phyloP scores from a whole-genome alignment of 2,113 vertebrate species.

The Holacanthus passer region DNA sequence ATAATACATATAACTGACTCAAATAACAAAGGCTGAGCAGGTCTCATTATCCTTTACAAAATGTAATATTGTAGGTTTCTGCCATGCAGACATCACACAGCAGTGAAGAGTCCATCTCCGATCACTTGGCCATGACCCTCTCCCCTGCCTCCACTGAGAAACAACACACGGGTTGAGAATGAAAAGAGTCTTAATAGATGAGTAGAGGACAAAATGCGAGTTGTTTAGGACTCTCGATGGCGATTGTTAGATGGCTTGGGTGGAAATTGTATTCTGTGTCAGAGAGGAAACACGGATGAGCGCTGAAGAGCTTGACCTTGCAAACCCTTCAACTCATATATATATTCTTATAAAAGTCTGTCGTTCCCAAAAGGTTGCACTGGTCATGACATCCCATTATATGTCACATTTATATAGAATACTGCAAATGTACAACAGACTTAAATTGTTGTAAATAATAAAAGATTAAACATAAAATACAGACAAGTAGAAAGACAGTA shows the following conservation, averaged over 20 bases:
- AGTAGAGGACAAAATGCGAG: conserved; percentile 16
- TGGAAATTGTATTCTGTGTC: conserved; percentile 49
- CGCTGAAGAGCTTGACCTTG: conserved; percentile 39
- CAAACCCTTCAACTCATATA: conserved; percentile 10
- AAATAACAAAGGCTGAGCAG: not conserved
- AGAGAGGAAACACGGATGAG: conserved; percentile 35
- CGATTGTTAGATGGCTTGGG: conserved; percentile 41
- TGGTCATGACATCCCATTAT: no score
- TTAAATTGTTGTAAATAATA: no score
- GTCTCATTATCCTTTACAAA: not conserved
- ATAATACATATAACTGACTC: not conserved
- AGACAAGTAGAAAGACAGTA: no score
- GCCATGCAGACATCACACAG: not conserved
- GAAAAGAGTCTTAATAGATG: not conserved
- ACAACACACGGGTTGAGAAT: not conserved
- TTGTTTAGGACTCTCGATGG: conserved; percentile 38
- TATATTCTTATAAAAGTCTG: not conserved
- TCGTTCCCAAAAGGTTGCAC: not conserved
- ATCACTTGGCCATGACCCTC: not conserved
- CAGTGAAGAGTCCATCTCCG: not conserved
- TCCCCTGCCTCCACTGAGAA: not conserved
- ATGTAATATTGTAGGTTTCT: not conserved
- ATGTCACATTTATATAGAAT: no score
- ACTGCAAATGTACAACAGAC: no score
- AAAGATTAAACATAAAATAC: no score